Percentiles rank a stretch among this genome's conserved stretches.
phyloP scores from a whole-genome alignment of 2,113 vertebrate species.

The Speoplatyrhinus poulsoni region DNA sequence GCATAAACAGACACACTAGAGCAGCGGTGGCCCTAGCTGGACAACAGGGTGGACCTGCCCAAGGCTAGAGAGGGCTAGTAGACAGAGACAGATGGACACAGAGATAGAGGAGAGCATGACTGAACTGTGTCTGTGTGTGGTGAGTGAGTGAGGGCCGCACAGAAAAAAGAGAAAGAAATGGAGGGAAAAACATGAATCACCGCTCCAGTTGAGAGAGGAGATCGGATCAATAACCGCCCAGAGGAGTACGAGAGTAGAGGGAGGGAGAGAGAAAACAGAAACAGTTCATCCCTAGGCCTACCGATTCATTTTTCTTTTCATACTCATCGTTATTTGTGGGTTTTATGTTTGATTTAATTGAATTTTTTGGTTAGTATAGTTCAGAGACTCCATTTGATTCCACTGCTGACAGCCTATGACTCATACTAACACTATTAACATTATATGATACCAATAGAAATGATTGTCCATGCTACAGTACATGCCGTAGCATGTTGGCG shows the following conservation, averaged over 20 bases:
- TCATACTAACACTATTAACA: too few relatives aligned
- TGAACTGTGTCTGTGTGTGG: slow-evolving; percentile 70
- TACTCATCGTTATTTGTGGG: background rate
- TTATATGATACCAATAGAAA: too few relatives aligned
- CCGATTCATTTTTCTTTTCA: slow-evolving; percentile 35
- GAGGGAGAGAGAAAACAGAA: slow-evolving; percentile 62
- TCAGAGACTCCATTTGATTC: too few relatives aligned
- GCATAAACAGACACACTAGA: background rate
- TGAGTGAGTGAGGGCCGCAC: slow-evolving; percentile 58
- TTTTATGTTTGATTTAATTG: too few relatives aligned
- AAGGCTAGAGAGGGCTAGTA: slow-evolving; percentile 42
- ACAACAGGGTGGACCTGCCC: slow-evolving; percentile 58
- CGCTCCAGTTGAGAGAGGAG: slow-evolving; percentile 75
- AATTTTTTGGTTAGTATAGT: too few relatives aligned
- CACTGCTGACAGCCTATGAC: too few relatives aligned
- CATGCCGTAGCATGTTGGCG: too few relatives aligned
- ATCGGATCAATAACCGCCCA: slow-evolving; percentile 77
- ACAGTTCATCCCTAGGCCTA: slow-evolving; percentile 69
- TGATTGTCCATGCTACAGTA: too few relatives aligned
- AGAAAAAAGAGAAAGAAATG: slow-evolving; percentile 24
- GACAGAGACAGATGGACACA: background rate
- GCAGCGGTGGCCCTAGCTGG: slow-evolving; percentile 27
- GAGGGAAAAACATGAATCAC: slow-evolving; percentile 77
- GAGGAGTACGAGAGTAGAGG: slow-evolving; percentile 33
- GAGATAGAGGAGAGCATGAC: slow-evolving; percentile 58